phyloP scores from a whole-genome alignment of 2,888 invertebrate species.

The Torymus texanus region DNA sequence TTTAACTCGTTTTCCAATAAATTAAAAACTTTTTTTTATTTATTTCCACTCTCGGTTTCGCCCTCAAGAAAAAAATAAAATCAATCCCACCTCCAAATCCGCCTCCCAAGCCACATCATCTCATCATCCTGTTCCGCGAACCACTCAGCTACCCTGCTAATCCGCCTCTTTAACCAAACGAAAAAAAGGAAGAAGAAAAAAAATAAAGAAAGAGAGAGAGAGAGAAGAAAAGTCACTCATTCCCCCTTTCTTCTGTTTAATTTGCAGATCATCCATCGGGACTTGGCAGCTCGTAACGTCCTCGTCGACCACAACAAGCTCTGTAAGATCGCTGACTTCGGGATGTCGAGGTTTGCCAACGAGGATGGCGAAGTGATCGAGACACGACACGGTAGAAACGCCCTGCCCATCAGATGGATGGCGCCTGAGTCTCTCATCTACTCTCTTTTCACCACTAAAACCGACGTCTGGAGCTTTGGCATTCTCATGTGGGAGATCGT shows the following conservation, averaged over 20 bases:
- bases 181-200: too few species aligned
- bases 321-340: conserved; percentile 92
- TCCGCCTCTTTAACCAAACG: too few species aligned
- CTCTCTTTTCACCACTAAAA: conserved; percentile 87
- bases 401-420: conserved; percentile 89
- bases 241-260: conserved; percentile 13
- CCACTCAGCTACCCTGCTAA: neutral
- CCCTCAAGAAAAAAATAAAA: too few species aligned
- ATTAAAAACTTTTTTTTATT: too few species aligned
- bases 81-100: too few species aligned
- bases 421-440: conserved; percentile 88
- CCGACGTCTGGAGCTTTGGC: conserved; percentile 92
- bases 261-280: conserved; percentile 88
- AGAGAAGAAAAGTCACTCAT: conserved; percentile 6
- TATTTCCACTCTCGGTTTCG: too few species aligned
- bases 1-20: too few species aligned
- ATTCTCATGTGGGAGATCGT: conserved; percentile 92
- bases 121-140: too few species aligned
- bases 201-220: too few species aligned
- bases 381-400: conserved; percentile 76
- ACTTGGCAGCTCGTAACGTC: conserved; percentile 89
- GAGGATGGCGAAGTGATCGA: conserved; percentile 76
- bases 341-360: conserved; percentile 85
- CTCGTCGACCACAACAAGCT: conserved; percentile 89
- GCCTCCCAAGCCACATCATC: too few species aligned